These are phyloP conservation scores for Pogona vitticeps DNA, from an alignment of 2,113 vertebrate genomes.

Conservation along the genomic window DNA sequence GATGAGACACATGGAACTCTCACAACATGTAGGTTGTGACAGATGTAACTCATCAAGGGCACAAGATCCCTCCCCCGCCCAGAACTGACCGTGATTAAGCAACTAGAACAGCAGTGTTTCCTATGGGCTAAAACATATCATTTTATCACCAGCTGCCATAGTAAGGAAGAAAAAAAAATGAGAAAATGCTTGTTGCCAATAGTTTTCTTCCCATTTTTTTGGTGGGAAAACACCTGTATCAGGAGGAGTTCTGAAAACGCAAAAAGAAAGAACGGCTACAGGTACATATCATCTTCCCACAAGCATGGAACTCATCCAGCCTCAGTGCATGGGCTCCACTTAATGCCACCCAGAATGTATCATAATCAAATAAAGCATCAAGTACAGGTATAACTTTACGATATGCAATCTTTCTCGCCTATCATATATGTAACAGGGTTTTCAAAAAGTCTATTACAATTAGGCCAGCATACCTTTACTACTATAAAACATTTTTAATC, in stretches of 20 bases:
- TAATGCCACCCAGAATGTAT: not conserved
- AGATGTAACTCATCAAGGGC: conserved; percentile 44
- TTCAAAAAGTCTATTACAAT: conserved; percentile 9
- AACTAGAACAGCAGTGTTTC: conserved; percentile 49
- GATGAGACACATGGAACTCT: not conserved
- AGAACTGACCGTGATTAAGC: conserved; percentile 54
- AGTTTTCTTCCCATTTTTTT: conserved; percentile 45
- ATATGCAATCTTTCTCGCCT: not conserved
- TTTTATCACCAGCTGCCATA: conserved; percentile 53
- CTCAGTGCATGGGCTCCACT: not conserved
- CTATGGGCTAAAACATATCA: conserved; percentile 48
- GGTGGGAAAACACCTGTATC: conserved; percentile 1
- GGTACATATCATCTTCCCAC: not conserved
- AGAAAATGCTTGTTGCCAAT: conserved; percentile 66
- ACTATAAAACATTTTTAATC: not conserved
- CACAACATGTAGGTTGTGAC: not conserved
- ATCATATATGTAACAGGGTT: not conserved
- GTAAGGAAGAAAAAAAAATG: conserved; percentile 62
- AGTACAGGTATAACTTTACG: not conserved
- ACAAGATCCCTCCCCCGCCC: not conserved
- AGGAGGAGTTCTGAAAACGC: not conserved
- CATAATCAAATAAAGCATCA: not conserved
- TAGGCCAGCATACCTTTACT: not conserved
- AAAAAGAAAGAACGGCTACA: not conserved
- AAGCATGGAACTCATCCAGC: not conserved